phyloP scores from a whole-genome alignment of 64 coral and sea anemone genomes.

The Orbicella faveolata region DNA sequence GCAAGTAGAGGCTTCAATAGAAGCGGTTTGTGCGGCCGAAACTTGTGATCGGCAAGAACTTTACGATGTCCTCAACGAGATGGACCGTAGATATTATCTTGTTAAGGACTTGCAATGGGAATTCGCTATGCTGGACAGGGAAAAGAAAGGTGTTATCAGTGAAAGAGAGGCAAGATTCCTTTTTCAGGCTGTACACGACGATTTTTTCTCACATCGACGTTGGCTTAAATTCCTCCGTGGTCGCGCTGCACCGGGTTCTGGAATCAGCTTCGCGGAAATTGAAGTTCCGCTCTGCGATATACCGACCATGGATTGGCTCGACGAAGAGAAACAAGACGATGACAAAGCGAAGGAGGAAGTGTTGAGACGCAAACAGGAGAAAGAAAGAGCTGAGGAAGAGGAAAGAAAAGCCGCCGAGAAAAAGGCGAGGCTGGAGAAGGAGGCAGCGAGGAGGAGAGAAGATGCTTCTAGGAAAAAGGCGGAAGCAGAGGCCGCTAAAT shows the following conservation, averaged over 20 bases:
- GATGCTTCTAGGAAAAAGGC: constrained; percentile 68
- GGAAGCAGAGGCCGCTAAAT: constrained; percentile 55
- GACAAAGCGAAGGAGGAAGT: constrained; percentile 79
- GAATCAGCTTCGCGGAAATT: constrained; percentile 97
- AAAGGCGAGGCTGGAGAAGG: constrained; percentile 71
- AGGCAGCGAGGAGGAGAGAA: constrained; percentile 63
- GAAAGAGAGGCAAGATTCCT: constrained; percentile 93
- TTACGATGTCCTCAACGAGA: constrained; percentile 94
- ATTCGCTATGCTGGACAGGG: constrained; percentile 94
- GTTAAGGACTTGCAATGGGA: constrained; percentile 95
- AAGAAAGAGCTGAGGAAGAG: constrained; percentile 87
- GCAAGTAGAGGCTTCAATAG: constrained; percentile 84
- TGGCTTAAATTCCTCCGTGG: constrained; percentile 91
- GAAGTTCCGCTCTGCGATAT: constrained; percentile 96
- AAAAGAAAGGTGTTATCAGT: constrained; percentile 84
- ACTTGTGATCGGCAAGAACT: constrained; percentile 95
- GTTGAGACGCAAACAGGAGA: constrained; percentile 59
- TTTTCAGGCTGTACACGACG: constrained; percentile 96
- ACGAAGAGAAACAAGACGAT: constrained; percentile 89
- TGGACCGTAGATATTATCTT: constrained; percentile 97
- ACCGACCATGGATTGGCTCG: constrained; percentile 88
- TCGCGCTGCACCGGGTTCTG: constrained; percentile 83
- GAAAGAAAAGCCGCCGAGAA: constrained; percentile 68
- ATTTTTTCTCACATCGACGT: constrained; percentile 88
- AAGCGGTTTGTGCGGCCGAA: constrained; percentile 77